Percentiles rank a stretch among this genome's conserved stretches.
These are phyloP conservation scores for Glaucidium brasilianum DNA, from an alignment of 2,113 vertebrate genomes.

Conservation along the genomic window DNA sequence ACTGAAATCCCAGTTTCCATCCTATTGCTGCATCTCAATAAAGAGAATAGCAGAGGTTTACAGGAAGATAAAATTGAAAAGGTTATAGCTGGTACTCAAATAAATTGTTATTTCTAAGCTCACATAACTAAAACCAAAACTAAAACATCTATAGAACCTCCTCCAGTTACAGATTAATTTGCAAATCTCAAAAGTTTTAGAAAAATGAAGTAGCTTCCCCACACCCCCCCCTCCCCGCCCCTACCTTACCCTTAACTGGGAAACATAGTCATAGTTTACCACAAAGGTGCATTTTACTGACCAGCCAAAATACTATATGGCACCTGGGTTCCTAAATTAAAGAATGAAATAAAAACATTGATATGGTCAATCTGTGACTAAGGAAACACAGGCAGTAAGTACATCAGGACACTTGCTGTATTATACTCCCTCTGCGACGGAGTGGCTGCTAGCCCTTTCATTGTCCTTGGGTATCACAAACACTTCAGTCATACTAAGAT, in stretches of 20 bases:
- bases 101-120: not conserved
- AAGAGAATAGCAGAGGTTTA: not conserved
- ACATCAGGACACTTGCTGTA: not conserved
- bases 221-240: no score
- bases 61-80: not conserved
- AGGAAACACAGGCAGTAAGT: not conserved
- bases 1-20: not conserved
- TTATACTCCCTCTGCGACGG: not conserved
- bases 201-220: not conserved
- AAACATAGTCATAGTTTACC: not conserved
- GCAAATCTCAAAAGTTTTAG: not conserved
- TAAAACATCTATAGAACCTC: not conserved
- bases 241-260: not conserved
- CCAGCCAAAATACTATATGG: not conserved
- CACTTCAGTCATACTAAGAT: not conserved
- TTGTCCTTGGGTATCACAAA: not conserved
- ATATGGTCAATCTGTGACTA: not conserved
- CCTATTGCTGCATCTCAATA: not conserved
- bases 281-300: not conserved
- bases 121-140: not conserved
- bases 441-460: not conserved
- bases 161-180: not conserved
- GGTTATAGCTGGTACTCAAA: not conserved
- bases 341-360: not conserved
- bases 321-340: not conserved